Conservation (phyloP, 2,113 vertebrate species). For the Podarcis cretensis region DNA sequence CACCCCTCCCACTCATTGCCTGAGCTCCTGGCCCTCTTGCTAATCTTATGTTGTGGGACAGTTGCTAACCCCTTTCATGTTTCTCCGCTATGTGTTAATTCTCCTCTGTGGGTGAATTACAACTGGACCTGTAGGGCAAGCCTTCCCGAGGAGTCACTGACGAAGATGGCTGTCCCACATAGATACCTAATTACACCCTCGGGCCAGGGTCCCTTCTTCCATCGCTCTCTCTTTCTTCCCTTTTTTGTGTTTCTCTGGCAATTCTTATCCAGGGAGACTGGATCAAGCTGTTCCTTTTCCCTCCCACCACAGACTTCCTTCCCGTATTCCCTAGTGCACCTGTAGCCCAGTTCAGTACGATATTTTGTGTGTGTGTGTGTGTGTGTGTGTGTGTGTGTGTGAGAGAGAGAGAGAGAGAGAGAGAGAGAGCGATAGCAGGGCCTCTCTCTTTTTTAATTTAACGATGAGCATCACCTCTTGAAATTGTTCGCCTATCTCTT, state of each 20-base stretch:
- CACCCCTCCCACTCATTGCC: background rate
- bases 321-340: fast-evolving
- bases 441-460: background rate
- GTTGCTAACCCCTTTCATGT: background rate
- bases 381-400: background rate
- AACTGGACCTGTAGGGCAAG: fast-evolving
- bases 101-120: background rate
- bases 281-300: background rate
- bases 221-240: background rate
- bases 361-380: background rate
- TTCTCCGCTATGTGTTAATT: background rate
- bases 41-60: fast-evolving
- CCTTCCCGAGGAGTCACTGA: background rate
- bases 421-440: background rate
- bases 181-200: background rate
- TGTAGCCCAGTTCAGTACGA: fast-evolving
- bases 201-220: background rate
- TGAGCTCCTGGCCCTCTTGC: background rate
- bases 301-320: fast-evolving
- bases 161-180: fast-evolving
- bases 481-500: slow-evolving; percentile 55
- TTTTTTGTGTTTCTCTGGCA: background rate
- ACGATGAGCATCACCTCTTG: slow-evolving; percentile 50
- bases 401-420: too few species aligned
- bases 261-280: slow-evolving; percentile 3